Evolutionary conservation across 2,888 invertebrate species (phyloP), one percentile per base, ranked within the genome.

Genomic region (Nebria salina): DNA sequence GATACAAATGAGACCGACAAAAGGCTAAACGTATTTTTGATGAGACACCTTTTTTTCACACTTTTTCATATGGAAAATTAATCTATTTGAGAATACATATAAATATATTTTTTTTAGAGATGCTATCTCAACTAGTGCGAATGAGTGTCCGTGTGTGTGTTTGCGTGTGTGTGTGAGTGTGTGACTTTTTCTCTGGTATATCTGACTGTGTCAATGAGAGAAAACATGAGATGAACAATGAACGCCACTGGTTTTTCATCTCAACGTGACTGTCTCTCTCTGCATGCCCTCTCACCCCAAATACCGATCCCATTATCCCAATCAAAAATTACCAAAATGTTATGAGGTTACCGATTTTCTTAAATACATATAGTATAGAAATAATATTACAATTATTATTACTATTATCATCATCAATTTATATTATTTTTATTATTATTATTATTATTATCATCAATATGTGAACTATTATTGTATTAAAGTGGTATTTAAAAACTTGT

Each of bases 401-500:
- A 80, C 65, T 76, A 76, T 80, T 75, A 77, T 77, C 66, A 76
- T 80, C 68, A 77, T 77, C 64, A 65, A 54, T 68, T 34, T 73
- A 74, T 26, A 68, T 79, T 79, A 79, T 76, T 76, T 65, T 79
- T 74, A 70, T 77, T 73, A 74, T 78, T 73, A 79, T 76, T 76
- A 76, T 79, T 74, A 70, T 77, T 73, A 74, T 78, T 73, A 78
- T 41, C 74, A 78, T 78, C 43, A 77, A 64, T 78, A 54, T 54
- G 54, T 54, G 54, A 54, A 54, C 54, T 75, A 80, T 80, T 80
- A 75, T 65, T 80, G 65, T 79, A 74, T 43, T 73, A 74, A 81
- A 73, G 75, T 75, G 75, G 70, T 70, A 81, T 73, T 72, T 75
- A 81, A 81, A 88, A 88, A 88, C 88, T 88, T 88, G 88, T 87